Base-by-base conservation (phyloP, 2,888 invertebrate species). In the Megalurothrips usitatus region DNA sequence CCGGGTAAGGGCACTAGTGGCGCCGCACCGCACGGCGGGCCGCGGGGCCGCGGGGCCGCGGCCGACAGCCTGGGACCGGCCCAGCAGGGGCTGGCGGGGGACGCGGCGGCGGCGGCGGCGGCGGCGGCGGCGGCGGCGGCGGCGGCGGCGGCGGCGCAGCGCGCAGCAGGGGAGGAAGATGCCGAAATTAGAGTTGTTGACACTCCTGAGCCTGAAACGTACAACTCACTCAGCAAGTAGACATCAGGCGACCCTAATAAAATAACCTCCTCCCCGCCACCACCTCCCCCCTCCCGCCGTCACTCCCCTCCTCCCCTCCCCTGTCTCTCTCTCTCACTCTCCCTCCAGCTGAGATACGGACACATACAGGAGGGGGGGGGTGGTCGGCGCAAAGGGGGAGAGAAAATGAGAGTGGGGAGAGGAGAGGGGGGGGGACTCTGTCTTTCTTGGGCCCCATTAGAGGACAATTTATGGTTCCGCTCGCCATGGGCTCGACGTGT, bases 161-260 rank as follows among this genome's bases (percentile, higher is more conserved):
- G 0, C 26, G 34, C 34, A 43, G 34, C 34, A 43, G 34, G 34
- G 34, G 34, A 43, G 34, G 34, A n/a, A n/a, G 23, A 75, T 26
- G 68, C 68, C 68, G 23, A 75, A 75, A 75, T 75, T 75, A 75
- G 68, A 75, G 68, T 75, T 75, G 68, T 75, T 75, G 68, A 75
- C 68, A 75, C 68, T 75, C 68, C 68, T 75, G 23, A 75, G 68
- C 68, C 68, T 75, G 23, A 75, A 75, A 75, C 68, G 68, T 75
- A 75, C 68, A 75, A 75, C 68, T 75, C 68, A 75, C 68, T 75
- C 68, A 26, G 68, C 68, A 75, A 75, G 68, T 26, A 75, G 68
- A 10, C 23, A 26, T 26, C 23, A 12, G 26, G 26, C 68, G 26
- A 75, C 68, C 68, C 68, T 75, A 75, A 75, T 75, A 75, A 75